These are phyloP conservation scores for Laticauda laticaudata DNA, from an alignment of 2,113 vertebrate genomes.

Conservation along the genomic window DNA sequence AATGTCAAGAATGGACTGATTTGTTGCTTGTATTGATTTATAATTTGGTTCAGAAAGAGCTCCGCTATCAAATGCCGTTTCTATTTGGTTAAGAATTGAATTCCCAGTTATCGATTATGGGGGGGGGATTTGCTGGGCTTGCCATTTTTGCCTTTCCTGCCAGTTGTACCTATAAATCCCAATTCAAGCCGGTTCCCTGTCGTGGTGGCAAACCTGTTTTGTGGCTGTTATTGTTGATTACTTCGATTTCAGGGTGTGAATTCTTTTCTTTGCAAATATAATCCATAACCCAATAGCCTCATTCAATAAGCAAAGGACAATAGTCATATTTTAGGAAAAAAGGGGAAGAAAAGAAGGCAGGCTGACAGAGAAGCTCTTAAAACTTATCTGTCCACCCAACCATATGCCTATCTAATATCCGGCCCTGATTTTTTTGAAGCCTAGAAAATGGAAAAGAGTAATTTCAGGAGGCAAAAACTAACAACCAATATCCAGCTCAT, in stretches of 20 bases:
- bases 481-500: not conserved
- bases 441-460: not conserved
- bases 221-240: not conserved
- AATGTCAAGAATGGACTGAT: constrained; percentile 47
- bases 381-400: not conserved
- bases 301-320: not conserved
- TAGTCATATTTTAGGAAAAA: not conserved
- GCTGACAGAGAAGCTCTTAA: not conserved
- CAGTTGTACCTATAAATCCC: not conserved
- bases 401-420: not conserved
- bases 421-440: not conserved
- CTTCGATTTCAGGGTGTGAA: not conserved
- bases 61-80: constrained; percentile 42
- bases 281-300: not conserved
- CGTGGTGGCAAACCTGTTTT: not conserved
- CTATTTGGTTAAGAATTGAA: constrained; percentile 56
- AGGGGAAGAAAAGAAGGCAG: not conserved
- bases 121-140: not conserved
- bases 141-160: not conserved
- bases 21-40: constrained; percentile 53
- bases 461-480: not conserved
- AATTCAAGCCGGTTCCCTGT: too few relatives aligned
- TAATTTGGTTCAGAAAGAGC: constrained; percentile 34
- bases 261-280: not conserved
- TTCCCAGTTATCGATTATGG: constrained; percentile 8